Base-by-base conservation (phyloP, 2,888 invertebrate species). In the Epicampocera succincta region DNA sequence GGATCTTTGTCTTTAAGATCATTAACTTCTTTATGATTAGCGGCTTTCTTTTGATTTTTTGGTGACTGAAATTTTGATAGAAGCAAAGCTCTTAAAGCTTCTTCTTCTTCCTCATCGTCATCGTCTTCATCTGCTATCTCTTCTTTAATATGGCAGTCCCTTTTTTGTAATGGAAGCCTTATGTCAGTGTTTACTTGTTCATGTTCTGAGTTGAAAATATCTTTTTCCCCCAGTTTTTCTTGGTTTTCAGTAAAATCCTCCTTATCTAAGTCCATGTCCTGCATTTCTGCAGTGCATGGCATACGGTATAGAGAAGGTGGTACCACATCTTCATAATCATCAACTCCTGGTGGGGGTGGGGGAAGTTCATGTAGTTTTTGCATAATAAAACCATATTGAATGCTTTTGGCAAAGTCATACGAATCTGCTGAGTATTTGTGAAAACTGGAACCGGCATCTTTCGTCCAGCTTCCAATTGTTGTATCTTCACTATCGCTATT, bases 401-500 rank as follows among this genome's bases (percentile, higher is more conserved):
- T 29, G 5, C 56, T 25, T 15, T 77, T 68, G 6, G 46, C 3
- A 42, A 66, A 60, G 19, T 74, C 73, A 2, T 60, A 42, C 0
- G 63, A 25, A 2, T 46, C 46, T 25, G 52, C 15, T 1, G 74
- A 25, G 46, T 66, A 78, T 2, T 74, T 44, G 0, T 56, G 40
- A 12, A 33, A 0, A 13, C 42, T 17, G 15, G 21, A 6, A 21
- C 54, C 38, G 0, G 17, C 13, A 19, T 52, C 58, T 21, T 52
- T 79, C 2, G 78, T 19, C 78, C 82, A 82, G n/a, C 19, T 71
- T 4, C 13, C 65, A n/a, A 44, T 13, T n/a, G 40, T 56, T 54
- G 19, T 83, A 33, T 86, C 86, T 33, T 90, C 90, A 73, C 90
- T 89, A 78, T 90, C 90, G 50, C 90, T 90, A 71, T 89, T 88